Percentiles rank a stretch among this genome's conserved stretches.
phyloP scores from a whole-genome alignment of 2,888 invertebrate genomes.

The Galerucella calmariensis region DNA sequence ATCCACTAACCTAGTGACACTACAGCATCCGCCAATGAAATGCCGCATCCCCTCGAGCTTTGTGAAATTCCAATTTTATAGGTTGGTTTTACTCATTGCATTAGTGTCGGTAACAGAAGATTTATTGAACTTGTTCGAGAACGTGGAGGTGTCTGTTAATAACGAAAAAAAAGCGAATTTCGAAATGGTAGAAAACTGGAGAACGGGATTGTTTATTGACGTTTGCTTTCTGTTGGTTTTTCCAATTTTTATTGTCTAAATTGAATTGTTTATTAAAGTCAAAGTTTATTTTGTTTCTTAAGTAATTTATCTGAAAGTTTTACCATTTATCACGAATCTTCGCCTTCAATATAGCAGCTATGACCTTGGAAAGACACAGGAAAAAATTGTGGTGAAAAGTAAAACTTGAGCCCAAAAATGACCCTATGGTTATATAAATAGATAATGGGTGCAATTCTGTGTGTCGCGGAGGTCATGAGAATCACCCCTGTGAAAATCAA shows the following conservation, averaged over 20 bases:
- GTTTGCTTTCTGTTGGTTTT: not conserved
- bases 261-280: not conserved
- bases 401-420: too few relatives aligned
- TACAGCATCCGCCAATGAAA: not conserved
- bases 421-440: too few relatives aligned
- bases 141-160: conserved; percentile 15
- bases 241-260: not conserved
- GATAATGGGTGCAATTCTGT: too few relatives aligned
- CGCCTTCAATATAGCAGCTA: too few relatives aligned
- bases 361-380: too few relatives aligned
- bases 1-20: conserved; percentile 13
- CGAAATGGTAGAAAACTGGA: not conserved
- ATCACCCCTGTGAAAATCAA: too few relatives aligned
- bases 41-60: not conserved
- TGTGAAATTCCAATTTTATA: conserved; percentile 14
- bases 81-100: conserved; percentile 28
- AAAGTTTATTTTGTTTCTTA: too few relatives aligned
- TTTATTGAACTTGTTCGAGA: conserved; percentile 18
- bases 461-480: too few relatives aligned
- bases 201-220: conserved; percentile 14
- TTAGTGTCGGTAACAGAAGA: conserved; percentile 21
- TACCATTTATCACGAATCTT: too few relatives aligned
- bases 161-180: not conserved
- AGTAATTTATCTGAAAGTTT: too few relatives aligned
- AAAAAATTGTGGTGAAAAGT: too few relatives aligned